Conservation (phyloP, 2,888 invertebrate genomes). For the Sycophila texana region DNA sequence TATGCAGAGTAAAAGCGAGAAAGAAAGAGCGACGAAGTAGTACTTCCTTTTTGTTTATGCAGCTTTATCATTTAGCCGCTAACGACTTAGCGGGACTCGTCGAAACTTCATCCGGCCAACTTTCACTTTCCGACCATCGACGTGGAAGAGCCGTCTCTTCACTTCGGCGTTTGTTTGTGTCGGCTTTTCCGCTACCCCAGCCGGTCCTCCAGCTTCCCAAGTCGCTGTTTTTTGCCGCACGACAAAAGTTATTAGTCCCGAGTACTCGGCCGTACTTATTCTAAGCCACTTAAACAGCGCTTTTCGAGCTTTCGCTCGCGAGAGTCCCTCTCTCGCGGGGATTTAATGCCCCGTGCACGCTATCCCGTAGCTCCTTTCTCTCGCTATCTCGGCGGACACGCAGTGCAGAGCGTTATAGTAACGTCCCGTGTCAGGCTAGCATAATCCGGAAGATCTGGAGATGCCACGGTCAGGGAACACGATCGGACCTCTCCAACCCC, state of each 20-base stretch:
- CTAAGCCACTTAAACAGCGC: constrained; percentile 65
- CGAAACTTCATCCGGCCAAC: constrained; percentile 21
- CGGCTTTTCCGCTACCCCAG: constrained; percentile 28
- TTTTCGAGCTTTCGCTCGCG: constrained; percentile 55
- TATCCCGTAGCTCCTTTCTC: not conserved
- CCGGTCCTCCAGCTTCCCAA: not conserved
- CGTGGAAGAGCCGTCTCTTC: not conserved
- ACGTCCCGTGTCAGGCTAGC: constrained; percentile 68
- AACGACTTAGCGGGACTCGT: constrained; percentile 20
- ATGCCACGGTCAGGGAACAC: constrained; percentile 70
- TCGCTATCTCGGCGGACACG: constrained; percentile 17
- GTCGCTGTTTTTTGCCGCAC: constrained; percentile 31
- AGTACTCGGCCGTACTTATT: constrained; percentile 60
- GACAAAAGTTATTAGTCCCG: constrained; percentile 59
- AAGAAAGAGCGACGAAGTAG: not conserved
- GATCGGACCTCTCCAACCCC: constrained; percentile 64
- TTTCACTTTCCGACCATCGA: constrained; percentile 29
- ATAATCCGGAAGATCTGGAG: constrained; percentile 70
- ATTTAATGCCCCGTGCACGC: constrained; percentile 62
- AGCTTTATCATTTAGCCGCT: constrained; percentile 40
- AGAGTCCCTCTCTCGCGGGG: constrained; percentile 52
- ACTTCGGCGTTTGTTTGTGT: constrained; percentile 22
- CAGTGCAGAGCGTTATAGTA: constrained; percentile 55
- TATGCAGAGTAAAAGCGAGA: too few relatives aligned
- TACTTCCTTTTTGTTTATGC: constrained; percentile 37